phyloP scores from a whole-genome alignment of 2,888 invertebrate genomes.

The Leucophenga maculata region DNA sequence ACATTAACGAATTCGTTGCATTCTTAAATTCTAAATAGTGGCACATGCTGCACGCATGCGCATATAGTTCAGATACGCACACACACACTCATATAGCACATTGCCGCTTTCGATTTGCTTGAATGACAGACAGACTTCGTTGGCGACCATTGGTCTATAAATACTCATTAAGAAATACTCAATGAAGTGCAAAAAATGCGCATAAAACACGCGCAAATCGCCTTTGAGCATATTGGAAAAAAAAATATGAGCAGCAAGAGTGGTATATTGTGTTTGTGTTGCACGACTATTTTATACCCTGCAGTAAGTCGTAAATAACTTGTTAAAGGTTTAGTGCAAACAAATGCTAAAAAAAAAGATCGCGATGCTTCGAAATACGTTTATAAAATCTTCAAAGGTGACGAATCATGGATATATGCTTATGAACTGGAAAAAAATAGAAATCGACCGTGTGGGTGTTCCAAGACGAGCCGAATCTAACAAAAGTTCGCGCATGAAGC shows the following conservation, averaged over 20 bases:
- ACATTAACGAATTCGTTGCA: neutral
- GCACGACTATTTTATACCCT: neutral
- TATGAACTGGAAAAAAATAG: no score
- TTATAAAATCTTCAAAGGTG: no score
- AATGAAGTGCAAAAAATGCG: conserved; percentile 55
- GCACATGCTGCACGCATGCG: conserved; percentile 66
- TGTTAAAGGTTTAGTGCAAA: no score
- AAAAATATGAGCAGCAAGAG: conserved; percentile 33
- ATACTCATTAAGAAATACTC: conserved; percentile 54
- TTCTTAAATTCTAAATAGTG: conserved; percentile 26
- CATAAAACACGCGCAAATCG: conserved; percentile 69
- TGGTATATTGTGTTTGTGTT: neutral
- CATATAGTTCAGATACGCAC: conserved; percentile 21
- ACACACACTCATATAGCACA: conserved; percentile 25
- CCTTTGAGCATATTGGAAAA: conserved; percentile 40
- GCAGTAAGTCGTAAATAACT: neutral
- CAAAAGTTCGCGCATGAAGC: no score
- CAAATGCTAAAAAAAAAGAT: no score
- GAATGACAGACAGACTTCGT: conserved; percentile 30
- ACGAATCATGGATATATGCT: no score
- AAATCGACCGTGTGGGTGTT: no score
- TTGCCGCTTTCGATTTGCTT: conserved; percentile 22
- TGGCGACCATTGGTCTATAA: conserved; percentile 60
- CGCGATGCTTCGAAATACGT: no score
- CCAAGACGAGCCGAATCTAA: no score